These are phyloP conservation scores for Rhynchonycteris naso DNA, from an alignment of 2,797 vertebrate genomes.

Conservation along the genomic window DNA sequence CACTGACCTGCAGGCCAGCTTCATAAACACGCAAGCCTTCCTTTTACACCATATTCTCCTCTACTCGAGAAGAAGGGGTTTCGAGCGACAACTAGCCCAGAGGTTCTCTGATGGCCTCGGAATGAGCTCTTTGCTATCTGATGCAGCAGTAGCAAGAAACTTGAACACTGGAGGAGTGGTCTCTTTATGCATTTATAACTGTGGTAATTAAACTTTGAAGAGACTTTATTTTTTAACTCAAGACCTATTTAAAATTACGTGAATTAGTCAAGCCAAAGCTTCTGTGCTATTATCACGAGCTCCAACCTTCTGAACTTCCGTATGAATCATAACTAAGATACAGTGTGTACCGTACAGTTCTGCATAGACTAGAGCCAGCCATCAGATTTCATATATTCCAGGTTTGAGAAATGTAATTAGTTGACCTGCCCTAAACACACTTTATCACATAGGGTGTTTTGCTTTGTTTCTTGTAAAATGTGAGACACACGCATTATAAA, in stretches of 20 bases:
- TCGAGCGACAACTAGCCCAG: accelerated
- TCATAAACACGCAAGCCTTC: neutral
- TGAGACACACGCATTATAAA: conserved; percentile 60
- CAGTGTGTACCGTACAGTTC: neutral
- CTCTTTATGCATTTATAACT: neutral
- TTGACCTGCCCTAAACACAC: conserved; percentile 46
- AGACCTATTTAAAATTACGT: conserved; percentile 31
- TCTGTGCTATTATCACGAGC: neutral
- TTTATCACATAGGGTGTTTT: conserved; percentile 64
- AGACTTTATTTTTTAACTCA: conserved; percentile 36
- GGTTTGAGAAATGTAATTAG: conserved; percentile 55
- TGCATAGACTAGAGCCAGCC: neutral
- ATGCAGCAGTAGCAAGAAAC: neutral
- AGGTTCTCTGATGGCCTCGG: neutral
- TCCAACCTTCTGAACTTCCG: neutral
- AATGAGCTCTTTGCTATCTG: neutral
- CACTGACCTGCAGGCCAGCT: neutral
- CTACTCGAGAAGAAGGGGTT: neutral
- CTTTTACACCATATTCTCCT: neutral
- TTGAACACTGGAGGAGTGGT: neutral
- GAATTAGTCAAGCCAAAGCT: conserved; percentile 47
- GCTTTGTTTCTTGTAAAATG: conserved; percentile 62
- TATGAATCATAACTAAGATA: neutral
- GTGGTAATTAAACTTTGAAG: neutral
- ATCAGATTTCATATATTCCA: conserved; percentile 35